Evolutionary conservation across 2,113 vertebrate species (phyloP).

Genomic region (Thalassarche chlororhynchos): DNA sequence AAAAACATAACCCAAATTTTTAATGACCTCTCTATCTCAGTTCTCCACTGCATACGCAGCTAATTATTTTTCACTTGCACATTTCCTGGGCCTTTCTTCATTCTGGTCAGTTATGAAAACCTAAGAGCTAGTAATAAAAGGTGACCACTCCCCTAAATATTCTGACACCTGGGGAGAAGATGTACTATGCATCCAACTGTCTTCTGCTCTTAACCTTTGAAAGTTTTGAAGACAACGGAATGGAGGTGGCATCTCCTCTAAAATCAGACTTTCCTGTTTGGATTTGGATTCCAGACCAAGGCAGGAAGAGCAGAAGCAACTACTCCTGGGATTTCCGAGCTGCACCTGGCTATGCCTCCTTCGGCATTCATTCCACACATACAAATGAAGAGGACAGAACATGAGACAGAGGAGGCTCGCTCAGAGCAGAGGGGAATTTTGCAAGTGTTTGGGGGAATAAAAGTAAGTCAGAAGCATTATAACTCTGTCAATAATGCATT

Average conservation of each 20-base stretch:
- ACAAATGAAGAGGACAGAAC: background rate
- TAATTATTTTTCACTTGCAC: background rate
- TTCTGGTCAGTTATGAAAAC: background rate
- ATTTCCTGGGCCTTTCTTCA: background rate
- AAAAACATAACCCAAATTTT: conserved; percentile 13
- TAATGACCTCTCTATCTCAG: background rate
- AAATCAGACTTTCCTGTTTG: background rate
- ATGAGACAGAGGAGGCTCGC: background rate
- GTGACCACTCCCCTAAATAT: background rate
- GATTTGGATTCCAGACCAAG: background rate
- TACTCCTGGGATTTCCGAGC: background rate
- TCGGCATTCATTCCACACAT: background rate
- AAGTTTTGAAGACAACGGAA: background rate
- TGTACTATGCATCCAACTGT: background rate
- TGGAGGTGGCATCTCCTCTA: background rate
- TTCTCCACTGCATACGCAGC: background rate
- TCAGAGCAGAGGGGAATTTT: conserved; percentile 10
- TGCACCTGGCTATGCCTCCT: conserved; percentile 35
- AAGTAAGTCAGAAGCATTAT: background rate
- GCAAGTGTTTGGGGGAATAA: background rate
- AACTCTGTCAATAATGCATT: conserved; percentile 38
- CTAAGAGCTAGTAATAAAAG: background rate
- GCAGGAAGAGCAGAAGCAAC: background rate
- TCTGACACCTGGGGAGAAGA: background rate
- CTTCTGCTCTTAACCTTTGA: background rate